phyloP scores from a whole-genome alignment of 2,888 invertebrate species.

The Trypoxylon attenuatum region DNA sequence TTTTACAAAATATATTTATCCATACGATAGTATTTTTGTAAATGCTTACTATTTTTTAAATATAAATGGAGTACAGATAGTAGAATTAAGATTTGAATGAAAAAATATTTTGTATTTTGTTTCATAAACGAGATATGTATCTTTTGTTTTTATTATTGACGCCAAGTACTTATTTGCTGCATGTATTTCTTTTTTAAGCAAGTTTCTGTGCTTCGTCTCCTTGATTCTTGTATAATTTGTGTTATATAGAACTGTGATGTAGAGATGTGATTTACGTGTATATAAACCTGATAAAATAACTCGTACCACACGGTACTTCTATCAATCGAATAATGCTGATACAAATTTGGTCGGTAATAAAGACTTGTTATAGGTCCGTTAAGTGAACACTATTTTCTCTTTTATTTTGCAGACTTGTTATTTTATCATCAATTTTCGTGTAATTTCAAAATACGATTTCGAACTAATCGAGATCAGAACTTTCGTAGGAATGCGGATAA shows the following conservation, averaged over 20 bases:
- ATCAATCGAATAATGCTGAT: no score
- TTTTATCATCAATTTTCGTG: background rate
- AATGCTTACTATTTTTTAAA: conserved; percentile 12
- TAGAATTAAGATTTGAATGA: background rate
- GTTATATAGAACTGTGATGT: no score
- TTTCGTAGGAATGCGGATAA: conserved; percentile 14
- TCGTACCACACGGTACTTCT: no score
- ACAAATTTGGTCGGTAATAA: no score
- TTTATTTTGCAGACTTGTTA: conserved; percentile 2
- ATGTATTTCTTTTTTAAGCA: no score
- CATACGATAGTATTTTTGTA: conserved; percentile 12
- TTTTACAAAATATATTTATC: conserved; percentile 29
- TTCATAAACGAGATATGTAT: conserved; percentile 4
- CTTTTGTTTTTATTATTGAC: background rate
- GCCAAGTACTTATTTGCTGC: no score
- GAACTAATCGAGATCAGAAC: background rate
- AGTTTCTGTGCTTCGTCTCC: no score
- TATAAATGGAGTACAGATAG: background rate
- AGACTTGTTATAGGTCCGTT: no score
- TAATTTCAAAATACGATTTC: background rate
- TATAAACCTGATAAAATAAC: no score
- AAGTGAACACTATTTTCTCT: conserved; percentile 6
- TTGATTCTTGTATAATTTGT: no score
- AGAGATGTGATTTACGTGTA: no score
- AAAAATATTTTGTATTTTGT: conserved; percentile 6